phyloP scores from a whole-genome alignment of 2,113 vertebrate species.

The Stercorarius parasiticus region DNA sequence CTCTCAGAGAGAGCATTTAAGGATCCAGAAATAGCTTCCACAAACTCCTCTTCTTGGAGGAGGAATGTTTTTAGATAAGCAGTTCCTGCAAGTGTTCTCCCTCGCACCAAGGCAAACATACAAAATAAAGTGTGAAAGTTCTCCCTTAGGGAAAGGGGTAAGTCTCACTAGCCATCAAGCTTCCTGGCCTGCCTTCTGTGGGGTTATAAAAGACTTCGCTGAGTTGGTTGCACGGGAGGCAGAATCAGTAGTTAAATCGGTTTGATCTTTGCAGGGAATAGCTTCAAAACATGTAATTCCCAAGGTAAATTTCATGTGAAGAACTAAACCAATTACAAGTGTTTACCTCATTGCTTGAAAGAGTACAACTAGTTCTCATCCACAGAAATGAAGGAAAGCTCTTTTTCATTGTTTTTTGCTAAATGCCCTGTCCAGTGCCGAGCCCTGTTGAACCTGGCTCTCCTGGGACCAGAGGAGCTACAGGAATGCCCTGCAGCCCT shows the following conservation, averaged over 20 bases:
- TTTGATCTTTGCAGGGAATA: neutral
- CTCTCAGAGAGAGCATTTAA: neutral
- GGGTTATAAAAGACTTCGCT: neutral
- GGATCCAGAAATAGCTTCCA: neutral
- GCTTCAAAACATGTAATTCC: neutral
- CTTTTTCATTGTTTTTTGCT: neutral
- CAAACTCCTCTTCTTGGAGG: neutral
- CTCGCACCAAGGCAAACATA: neutral
- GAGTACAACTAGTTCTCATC: neutral
- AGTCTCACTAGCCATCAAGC: neutral
- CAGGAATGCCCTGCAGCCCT: neutral
- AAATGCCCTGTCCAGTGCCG: fast-evolving
- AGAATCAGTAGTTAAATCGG: neutral
- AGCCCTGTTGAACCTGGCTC: neutral
- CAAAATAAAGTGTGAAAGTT: neutral
- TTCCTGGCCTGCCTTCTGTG: neutral
- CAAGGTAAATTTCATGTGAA: neutral
- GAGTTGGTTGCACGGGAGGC: neutral
- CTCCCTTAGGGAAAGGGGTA: neutral
- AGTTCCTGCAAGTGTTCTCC: neutral
- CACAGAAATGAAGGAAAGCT: neutral
- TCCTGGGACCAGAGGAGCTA: neutral
- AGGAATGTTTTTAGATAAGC: neutral
- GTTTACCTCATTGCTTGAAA: neutral
- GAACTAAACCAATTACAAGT: neutral